Conservation (phyloP, 2,888 invertebrate species). For the Parnassius smintheus region DNA sequence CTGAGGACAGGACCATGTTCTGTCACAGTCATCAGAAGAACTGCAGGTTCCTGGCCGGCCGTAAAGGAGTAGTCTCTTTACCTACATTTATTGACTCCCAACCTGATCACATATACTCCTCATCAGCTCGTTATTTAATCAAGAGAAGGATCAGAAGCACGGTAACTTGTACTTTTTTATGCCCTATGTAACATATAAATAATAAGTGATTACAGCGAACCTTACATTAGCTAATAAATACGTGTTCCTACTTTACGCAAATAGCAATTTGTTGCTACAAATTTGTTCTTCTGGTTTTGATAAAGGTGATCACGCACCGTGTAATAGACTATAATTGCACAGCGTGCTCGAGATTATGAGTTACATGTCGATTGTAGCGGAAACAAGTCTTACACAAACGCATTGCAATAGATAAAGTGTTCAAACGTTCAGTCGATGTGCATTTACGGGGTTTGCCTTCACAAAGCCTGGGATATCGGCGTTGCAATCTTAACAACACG, state of each 20-base stretch:
- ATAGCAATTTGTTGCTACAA: slow-evolving; percentile 12
- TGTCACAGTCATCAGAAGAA: no score
- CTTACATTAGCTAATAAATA: no score
- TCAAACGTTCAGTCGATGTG: slow-evolving; percentile 22
- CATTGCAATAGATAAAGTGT: slow-evolving; percentile 18
- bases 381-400: slow-evolving; percentile 9
- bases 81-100: no score
- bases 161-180: no score
- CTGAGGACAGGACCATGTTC: no score
- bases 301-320: slow-evolving; percentile 32
- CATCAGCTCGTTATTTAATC: no score
- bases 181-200: not conserved
- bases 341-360: slow-evolving; percentile 36
- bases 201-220: no score
- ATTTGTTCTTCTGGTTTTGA: slow-evolving; percentile 28
- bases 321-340: slow-evolving; percentile 42
- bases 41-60: no score
- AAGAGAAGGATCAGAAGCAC: no score
- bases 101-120: no score
- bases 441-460: slow-evolving; percentile 18
- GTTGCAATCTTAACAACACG: slow-evolving; percentile 14
- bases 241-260: not conserved
- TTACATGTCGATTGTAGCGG: slow-evolving; percentile 39
- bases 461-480: slow-evolving; percentile 19
- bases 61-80: no score